Base-by-base conservation (phyloP, 2,888 invertebrate species). In the Patella pellucida region DNA sequence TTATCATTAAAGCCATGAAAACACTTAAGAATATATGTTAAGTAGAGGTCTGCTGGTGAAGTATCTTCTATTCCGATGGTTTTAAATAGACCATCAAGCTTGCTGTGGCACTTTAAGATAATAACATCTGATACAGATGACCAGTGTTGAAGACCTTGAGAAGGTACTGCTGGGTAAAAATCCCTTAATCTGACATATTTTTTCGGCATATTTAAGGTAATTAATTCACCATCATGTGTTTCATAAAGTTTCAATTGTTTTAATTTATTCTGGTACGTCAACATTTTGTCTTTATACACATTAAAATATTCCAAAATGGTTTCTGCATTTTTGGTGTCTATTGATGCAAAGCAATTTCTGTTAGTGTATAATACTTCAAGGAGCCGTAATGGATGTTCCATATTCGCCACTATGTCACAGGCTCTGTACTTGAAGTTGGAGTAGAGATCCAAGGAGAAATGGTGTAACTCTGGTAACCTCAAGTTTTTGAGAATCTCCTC, bases 51-150 rank as follows among this genome's bases (percentile, higher is more conserved):
- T 16, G 23, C n/a, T 7, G 23, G 23, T 23, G 69, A 50, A n/a
- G 69, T 14, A 15, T 2, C 12, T 31, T 41, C 15, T 71, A 84
- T 79, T 14, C 76, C 78, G 4, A 85, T 72, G 69, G 76, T 77
- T 27, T 75, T 68, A 54, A 78, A 80, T 51, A 85, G 74, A 0
- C 68, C 51, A 5, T 71, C 62, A 11, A 81, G 74, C 3, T n/a
- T 67, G 52, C 72, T 72, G 31, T 80, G 27, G 19, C 31, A n/a
- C 51, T 69, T 41, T 15, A 81, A 31, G 23, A 79, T 52, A 23
- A 41, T 19, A 27, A 52, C 31, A 23, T 52, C 19, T 54, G 54
- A 67, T 2, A 27, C n/a, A 12, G 15, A 3, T 62, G 50, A 68
- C 79, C 76, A 79, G 12, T 72, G 69, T 11, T 52, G 15, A 15